These are phyloP conservation scores for Chiloscyllium plagiosum DNA, from an alignment of 2,113 vertebrate species.

Conservation along the genomic window DNA sequence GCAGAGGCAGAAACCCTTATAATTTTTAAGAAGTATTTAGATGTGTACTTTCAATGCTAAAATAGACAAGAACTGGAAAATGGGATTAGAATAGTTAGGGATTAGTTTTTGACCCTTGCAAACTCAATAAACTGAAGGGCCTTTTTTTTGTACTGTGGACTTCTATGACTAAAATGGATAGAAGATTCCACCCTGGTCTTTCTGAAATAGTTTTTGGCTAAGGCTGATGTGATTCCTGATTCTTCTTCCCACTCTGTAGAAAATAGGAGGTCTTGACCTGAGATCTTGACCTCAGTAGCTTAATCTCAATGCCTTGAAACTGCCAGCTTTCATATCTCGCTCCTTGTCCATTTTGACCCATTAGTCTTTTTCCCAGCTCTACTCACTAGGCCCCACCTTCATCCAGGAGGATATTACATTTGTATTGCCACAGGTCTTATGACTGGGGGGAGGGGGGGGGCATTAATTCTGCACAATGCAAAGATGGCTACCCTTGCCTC, in stretches of 20 bases:
- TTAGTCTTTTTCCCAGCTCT: not conserved
- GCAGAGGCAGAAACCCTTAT: no score
- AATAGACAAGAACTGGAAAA: no score
- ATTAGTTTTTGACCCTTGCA: no score
- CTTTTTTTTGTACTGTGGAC: no score
- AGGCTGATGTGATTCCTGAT: not conserved
- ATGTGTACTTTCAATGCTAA: no score
- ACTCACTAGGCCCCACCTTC: not conserved
- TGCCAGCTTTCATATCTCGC: not conserved
- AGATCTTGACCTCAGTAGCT: not conserved
- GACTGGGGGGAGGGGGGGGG: no score
- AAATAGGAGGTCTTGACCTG: not conserved
- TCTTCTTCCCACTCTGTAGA: not conserved
- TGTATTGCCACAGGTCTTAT: no score
- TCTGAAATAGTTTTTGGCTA: not conserved
- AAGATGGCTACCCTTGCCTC: no score
- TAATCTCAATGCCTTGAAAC: not conserved
- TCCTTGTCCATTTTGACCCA: not conserved
- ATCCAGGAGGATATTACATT: not conserved
- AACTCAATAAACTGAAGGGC: no score
- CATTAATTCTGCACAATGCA: no score
- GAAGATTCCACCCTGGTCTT: not conserved
- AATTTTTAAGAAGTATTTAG: no score
- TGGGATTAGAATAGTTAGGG: no score
- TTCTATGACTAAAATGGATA: not conserved